Evolutionary conservation across 2,113 vertebrate species (phyloP), one percentile per base, ranked within the genome.

Genomic region (Tichodroma muraria): DNA sequence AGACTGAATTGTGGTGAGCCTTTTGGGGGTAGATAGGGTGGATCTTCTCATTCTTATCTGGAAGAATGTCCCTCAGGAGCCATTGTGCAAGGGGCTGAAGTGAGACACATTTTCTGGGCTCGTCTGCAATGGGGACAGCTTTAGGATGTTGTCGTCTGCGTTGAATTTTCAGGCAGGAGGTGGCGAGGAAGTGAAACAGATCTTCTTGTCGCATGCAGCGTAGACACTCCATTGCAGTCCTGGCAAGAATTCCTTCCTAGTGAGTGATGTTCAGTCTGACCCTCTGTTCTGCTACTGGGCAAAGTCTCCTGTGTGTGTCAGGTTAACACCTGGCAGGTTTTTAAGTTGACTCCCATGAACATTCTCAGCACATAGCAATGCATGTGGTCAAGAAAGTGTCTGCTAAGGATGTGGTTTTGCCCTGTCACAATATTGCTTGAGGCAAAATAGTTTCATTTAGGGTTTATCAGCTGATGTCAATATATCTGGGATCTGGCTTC

Each of bases 161-260:
- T 16, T 87, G 84, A 57, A 66, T 54, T 87, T 87, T 87, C 80
- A 66, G 86, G 70, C 63, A 63, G 70, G 66, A 89, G 86, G 57
- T 79, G 84, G n/a, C 0, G 0, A 82, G 66, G 75, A 96, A 82
- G 59, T 31, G 45, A 59, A 91, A 38, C 71, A 93, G 87, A 53
- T 61, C 63, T 72, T 65, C 19, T 66, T 90, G 50, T 81, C 73
- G 24, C 38, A 19, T 38, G 52, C 3, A 6, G 6, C 3, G 1
- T 16, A 19, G 65, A 65, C 44, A 56, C 8, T 77, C 50, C n/a
- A 6, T 3, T 88, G 83, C 52, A 66, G 52, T 47, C 38, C 61
- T 81, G 84, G 86, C 70, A 72, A 61, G 57, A 69, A 50, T 40
- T 81, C 45, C 50, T 65, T 38, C 17, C 73, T 81, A 0, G 0